Evolutionary conservation across 2,888 invertebrate genomes (phyloP), one percentile per base, ranked within the genome.

Genomic region (Galerucella calmariensis): DNA sequence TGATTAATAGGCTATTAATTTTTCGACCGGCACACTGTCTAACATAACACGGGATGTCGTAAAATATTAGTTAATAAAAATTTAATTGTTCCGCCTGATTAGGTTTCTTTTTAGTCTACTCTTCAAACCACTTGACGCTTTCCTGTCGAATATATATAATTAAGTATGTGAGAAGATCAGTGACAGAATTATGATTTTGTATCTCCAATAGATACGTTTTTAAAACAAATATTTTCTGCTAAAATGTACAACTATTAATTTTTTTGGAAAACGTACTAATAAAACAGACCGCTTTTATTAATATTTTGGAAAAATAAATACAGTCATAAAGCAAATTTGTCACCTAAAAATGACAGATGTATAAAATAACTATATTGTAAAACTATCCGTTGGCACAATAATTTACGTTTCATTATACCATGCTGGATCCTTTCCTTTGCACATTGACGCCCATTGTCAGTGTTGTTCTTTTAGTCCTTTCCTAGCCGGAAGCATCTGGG

Each of bases 401-500:
- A 75, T 75, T 56, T 66, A 77, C 75, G 75, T 77, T 75, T 73
- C 75, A 78, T 79, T 78, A 79, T 79, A 77, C 78, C 78, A 74
- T 76, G 75, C 78, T 79, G 77, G 78, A 79, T 73, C 79, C 71
- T 79, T 80, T 79, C 75, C 73, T 72, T 69, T 75, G 56, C 16
- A 46, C 70, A 69, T 71, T 75, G 70, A 70, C 69, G 72, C 66
- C 69, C 74, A 75, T 77, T 79, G 77, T 78, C 75, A 78, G 75
- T 51, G 46, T 20, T 11, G 20, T 53, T 67, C 53, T 56, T 53
- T 41, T 41, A 27, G 11, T 65, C 44, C 46, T 65, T 46, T 65
- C 20, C 10, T 75, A 78, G 75, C 81, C 81, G 82, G 81, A 82
- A 81, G 80, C 81, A 82, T 82, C 82, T 82, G 82, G 27, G n/a